phyloP scores from a whole-genome alignment of 1,140 invertebrate species.

The Harpegnathos saltator region DNA sequence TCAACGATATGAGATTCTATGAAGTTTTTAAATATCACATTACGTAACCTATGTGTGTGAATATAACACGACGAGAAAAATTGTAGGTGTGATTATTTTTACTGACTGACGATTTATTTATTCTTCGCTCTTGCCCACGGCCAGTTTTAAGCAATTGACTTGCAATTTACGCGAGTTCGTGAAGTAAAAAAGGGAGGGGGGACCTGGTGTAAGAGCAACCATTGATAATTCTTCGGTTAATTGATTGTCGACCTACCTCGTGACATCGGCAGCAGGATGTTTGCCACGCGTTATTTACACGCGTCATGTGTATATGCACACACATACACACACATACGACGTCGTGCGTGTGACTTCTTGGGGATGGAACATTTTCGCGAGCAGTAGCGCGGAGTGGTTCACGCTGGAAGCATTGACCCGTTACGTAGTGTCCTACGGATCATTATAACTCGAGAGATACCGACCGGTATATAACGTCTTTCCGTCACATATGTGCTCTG shows the following conservation, averaged over 20 bases:
- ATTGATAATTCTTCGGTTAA: conserved; percentile 6
- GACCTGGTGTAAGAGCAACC: too few relatives aligned
- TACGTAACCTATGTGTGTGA: too few relatives aligned
- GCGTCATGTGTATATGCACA: too few relatives aligned
- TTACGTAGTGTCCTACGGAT: conserved; percentile 56
- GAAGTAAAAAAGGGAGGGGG: background rate
- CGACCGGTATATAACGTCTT: conserved; percentile 56
- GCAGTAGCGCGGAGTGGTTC: conserved; percentile 45
- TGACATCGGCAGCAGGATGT: background rate
- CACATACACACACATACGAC: background rate
- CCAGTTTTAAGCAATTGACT: background rate
- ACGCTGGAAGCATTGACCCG: conserved; percentile 57
- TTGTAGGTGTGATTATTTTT: too few relatives aligned
- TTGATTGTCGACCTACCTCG: background rate
- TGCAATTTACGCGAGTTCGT: background rate
- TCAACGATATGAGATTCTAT: background rate
- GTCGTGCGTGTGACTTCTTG: conserved; percentile 14
- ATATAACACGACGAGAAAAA: too few relatives aligned
- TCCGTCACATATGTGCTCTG: conserved; percentile 42
- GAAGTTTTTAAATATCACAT: background rate
- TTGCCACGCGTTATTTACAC: conserved; percentile 24
- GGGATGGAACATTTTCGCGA: conserved; percentile 53
- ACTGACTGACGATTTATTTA: too few relatives aligned
- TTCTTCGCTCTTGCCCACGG: too few relatives aligned
- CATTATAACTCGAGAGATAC: conserved; percentile 62